phyloP scores from a whole-genome alignment of 92 coral and sea anemone species.

The Meandrina meandrites region DNA sequence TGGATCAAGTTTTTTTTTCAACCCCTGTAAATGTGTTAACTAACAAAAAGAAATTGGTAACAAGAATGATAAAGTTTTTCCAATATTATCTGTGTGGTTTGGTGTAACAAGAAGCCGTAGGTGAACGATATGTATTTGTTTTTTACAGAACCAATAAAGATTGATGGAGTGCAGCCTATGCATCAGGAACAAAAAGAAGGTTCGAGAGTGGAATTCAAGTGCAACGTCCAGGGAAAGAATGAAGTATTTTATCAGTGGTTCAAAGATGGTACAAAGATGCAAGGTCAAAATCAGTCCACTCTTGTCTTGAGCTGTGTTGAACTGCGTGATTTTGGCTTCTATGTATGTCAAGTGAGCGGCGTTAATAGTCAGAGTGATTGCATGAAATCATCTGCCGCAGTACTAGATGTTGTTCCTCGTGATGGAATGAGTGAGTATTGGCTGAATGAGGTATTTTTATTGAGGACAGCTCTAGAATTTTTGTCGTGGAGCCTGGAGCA shows the following conservation, averaged over 20 bases:
- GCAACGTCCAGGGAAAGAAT: neutral
- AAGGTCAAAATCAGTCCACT: neutral
- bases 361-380: neutral
- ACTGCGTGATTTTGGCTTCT: conserved; percentile 25
- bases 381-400: neutral
- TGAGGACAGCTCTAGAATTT: no score
- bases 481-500: no score
- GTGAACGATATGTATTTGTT: neutral
- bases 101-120: neutral
- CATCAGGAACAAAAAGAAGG: conserved; percentile 15
- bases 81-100: no score
- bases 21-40: no score
- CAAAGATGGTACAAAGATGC: neutral
- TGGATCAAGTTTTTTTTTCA: no score
- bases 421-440: conserved; percentile 27
- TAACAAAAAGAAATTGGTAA: no score
- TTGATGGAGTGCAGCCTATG: neutral
- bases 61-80: no score
- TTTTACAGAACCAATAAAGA: neutral
- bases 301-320: conserved; percentile 14
- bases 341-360: conserved; percentile 3
- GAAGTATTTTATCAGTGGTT: conserved; percentile 11
- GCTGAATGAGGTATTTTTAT: no score
- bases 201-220: conserved; percentile 3
- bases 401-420: conserved; percentile 25